Base-by-base conservation (phyloP, 2,888 invertebrate species). In the Tachystola acroxantha region DNA sequence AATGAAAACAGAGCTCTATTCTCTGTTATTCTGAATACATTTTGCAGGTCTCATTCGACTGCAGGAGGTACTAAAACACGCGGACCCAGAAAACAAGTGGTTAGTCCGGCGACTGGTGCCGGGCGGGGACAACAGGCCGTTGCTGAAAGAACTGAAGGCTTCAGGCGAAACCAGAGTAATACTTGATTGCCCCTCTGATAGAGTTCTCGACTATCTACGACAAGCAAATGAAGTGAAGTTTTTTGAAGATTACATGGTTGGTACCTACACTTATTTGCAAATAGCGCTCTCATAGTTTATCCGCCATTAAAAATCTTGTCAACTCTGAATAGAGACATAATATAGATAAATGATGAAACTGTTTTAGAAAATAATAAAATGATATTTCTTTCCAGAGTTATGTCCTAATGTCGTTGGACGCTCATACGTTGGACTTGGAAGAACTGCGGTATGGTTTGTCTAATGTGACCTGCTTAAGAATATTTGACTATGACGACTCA, bases 181-280 rank as follows among this genome's bases (percentile, higher is more conserved):
- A 3, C 63, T 96, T 7, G 96, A 96, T 63, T 94, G 95, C 54
- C 88, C 91, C 0, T 78, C 91, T 0, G 89, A 93, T 6, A 90
- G 91, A 57, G 86, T 95, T 9, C 57, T 91, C 1, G 80, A 88
- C 1, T 89, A 95, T 32, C 65, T 95, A 12, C 88, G 89, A 29
- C 94, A 96, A 73, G 96, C 96, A 0, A 90, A 91, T 48, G 94
- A 95, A 69, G 91, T 97, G 9, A 94, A 94, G 50, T 91, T 97
- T 78, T 89, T 96, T 65, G 93, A 92, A 40, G 94, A 94, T 58
- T 94, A 95, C 67, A 93, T 95, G 88, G 90, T 89, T 57, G 42
- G 48, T 16, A 6, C n/a, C n/a, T n/a, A n/a, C n/a, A n/a, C n/a
- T n/a, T n/a, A n/a, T n/a, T n/a, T n/a, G n/a, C n/a, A n/a, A n/a